A percentile compares a stretch with the other conserved stretches of the same genome.
These are phyloP conservation scores for Leucoraja erinaceus DNA, from an alignment of 2,113 vertebrate species.

Conservation along the genomic window DNA sequence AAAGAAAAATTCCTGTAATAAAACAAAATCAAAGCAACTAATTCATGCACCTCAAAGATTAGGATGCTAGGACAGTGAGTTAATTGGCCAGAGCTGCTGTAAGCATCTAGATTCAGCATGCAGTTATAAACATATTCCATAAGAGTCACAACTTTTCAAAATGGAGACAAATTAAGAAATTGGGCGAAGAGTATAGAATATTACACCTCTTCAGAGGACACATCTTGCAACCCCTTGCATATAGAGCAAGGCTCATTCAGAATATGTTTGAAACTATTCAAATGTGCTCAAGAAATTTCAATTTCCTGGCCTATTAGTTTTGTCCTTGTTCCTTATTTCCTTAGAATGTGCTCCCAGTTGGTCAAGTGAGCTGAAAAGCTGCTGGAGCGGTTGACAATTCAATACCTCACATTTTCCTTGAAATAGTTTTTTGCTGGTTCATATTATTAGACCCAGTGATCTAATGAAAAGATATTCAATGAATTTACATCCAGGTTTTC, in stretches of 20 bases:
- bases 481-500: neutral
- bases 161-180: neutral
- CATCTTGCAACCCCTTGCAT: neutral
- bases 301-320: neutral
- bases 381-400: neutral
- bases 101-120: neutral
- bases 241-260: neutral
- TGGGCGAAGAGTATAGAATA: neutral
- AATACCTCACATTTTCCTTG: neutral
- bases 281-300: neutral
- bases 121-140: too few relatives aligned
- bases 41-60: neutral
- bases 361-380: neutral
- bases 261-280: neutral
- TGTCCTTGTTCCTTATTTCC: neutral
- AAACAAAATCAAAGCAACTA: constrained; percentile 36
- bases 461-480: neutral
- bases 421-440: neutral
- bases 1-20: constrained; percentile 86
- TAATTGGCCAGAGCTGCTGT: neutral
- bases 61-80: neutral
- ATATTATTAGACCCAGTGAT: too few relatives aligned
- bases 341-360: neutral
- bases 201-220: neutral
- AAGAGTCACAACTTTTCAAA: neutral